Percentiles rank a stretch among this genome's conserved stretches.
Evolutionary conservation across 1,140 invertebrate species (phyloP).

Genomic region (Arion vulgaris): DNA sequence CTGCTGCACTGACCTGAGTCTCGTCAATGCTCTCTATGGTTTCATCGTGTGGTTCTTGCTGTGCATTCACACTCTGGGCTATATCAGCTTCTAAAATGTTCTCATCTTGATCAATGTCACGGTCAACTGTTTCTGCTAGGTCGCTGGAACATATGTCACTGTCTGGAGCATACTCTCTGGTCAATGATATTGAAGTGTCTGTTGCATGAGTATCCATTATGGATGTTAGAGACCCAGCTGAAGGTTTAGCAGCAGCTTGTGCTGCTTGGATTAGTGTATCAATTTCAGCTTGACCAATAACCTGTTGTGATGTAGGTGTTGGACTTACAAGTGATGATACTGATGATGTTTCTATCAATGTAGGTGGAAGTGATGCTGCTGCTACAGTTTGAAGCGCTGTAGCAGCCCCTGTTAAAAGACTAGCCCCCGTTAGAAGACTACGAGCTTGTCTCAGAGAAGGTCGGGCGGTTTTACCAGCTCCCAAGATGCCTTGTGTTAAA

Average conservation of each 20-base stretch:
- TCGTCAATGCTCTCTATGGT: slow-evolving; percentile 23
- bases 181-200: neutral
- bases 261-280: slow-evolving; percentile 32
- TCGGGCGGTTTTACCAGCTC: neutral
- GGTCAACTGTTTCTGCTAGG: neutral
- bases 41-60: slow-evolving; percentile 4
- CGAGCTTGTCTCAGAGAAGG: slow-evolving; percentile 5
- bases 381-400: neutral
- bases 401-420: no score
- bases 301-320: neutral
- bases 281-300: slow-evolving; percentile 27
- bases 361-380: neutral
- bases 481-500: slow-evolving; percentile 35
- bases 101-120: neutral
- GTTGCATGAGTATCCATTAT: neutral
- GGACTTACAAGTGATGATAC: neutral
- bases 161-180: neutral
- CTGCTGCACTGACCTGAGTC: slow-evolving; percentile 34
- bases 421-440: slow-evolving; percentile 31
- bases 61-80: neutral
- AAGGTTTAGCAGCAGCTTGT: slow-evolving; percentile 20
- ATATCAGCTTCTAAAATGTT: neutral
- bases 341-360: neutral
- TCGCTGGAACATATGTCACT: neutral
- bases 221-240: neutral